Base-by-base conservation (phyloP, 2,888 invertebrate genomes). In the Gortyna flavago region DNA sequence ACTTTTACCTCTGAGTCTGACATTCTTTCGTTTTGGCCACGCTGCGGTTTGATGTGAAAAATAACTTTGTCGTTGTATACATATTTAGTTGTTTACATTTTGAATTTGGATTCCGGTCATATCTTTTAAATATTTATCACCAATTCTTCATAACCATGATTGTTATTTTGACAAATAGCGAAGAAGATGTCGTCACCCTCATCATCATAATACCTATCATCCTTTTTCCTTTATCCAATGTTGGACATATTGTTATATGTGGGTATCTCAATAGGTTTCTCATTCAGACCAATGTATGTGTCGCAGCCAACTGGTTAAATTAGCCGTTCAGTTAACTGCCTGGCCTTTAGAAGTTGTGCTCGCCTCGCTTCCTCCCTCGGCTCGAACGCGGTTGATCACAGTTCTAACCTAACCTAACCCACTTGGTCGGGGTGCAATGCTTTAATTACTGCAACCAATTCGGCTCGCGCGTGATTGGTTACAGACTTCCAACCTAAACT, bases 21-120 rank as follows among this genome's bases (percentile, higher is more conserved):
- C 74, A 79, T 82, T 84, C 84, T 73, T 81, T 54, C 21, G 16
- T 54, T 61, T 72, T 70, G n/a, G 62, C 59, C 8, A 41, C 62
- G 67, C 21, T 64, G 67, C 16, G 54, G 64, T 79, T 84, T 67
- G 54, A 79, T 54, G 84, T 62, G 35, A 61, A 79, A 79, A 75
- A 75, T 68, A 38, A 68, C 44, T 68, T 72, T 65, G 32, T 70
- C 32, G 61, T 61, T 66, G 41, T 35, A 21, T 38, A 25, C 13
- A 4, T 44, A 13, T 13, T 44, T 44, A 44, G 41, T 35, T 48
- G n/a, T n/a, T 13, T 29, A 32, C 32, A 64, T 64, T 62, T 51
- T 16, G 2, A 7, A 44, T 35, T 35, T 35, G 16, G 0, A 41
- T 48, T 11, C 2, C 8, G 25, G 61, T 51, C 21, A 51, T 21